Conservation (phyloP, 2,797 vertebrate species). For the Cossypha polioptera region DNA sequence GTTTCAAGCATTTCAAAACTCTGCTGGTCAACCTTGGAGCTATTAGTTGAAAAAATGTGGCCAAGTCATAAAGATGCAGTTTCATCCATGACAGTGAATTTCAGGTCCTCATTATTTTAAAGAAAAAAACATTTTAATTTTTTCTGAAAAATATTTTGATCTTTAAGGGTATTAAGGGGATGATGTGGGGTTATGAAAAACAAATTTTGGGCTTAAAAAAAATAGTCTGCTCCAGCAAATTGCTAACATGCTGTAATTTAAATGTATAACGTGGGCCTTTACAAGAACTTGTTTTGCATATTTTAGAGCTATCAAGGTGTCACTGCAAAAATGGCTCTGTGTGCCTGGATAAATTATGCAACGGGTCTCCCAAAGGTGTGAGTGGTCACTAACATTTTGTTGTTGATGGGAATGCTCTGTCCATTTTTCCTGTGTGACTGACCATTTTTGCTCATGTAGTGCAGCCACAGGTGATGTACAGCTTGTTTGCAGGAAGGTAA, state of each 20-base stretch:
- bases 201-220: not conserved
- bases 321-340: not conserved
- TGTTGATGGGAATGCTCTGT: not conserved
- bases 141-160: not conserved
- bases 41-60: not conserved
- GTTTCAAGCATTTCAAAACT: not conserved
- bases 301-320: slow-evolving; percentile 4
- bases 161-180: not conserved
- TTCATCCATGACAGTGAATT: not conserved
- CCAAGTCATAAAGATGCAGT: not conserved
- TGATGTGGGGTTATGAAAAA: not conserved
- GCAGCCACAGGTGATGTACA: not conserved
- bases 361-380: not conserved
- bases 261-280: not conserved
- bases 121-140: not conserved
- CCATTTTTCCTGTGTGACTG: not conserved
- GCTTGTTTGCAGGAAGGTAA: not conserved
- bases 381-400: not conserved
- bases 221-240: not conserved
- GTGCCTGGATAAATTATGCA: not conserved
- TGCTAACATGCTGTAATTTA: not conserved
- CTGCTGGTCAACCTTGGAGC: not conserved
- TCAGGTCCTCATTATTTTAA: not conserved
- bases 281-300: not conserved
- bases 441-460: not conserved